phyloP scores from a whole-genome alignment of 2,113 vertebrate genomes.

The Glaucomys volans region DNA sequence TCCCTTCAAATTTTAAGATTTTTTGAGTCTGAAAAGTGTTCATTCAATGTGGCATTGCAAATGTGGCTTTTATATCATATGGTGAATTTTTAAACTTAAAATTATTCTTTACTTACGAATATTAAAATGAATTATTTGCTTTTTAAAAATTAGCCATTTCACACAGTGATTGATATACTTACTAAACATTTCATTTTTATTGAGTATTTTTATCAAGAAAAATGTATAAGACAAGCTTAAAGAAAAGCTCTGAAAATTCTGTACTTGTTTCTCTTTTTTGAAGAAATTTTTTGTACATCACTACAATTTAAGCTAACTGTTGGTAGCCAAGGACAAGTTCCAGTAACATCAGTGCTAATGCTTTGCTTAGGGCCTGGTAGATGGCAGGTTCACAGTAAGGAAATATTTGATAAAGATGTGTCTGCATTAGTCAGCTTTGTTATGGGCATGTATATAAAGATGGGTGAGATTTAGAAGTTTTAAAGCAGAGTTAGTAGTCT shows the following conservation, averaged over 20 bases:
- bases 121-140: slow-evolving; percentile 43
- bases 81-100: slow-evolving; percentile 60
- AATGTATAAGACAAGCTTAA: slow-evolving; percentile 45
- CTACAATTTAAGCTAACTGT: background rate
- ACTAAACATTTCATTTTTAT: slow-evolving; percentile 32
- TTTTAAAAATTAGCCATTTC: slow-evolving; percentile 57
- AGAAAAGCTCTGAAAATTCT: slow-evolving; percentile 36
- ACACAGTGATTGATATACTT: slow-evolving; percentile 63
- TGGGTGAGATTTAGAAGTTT: slow-evolving; percentile 1
- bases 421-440: background rate
- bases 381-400: background rate
- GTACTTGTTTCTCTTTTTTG: background rate
- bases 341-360: background rate
- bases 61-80: slow-evolving; percentile 19
- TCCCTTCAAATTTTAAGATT: slow-evolving; percentile 55
- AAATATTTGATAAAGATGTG: background rate
- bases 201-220: slow-evolving; percentile 28
- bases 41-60: slow-evolving; percentile 36
- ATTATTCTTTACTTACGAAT: background rate
- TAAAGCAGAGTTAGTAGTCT: background rate
- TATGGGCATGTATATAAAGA: background rate
- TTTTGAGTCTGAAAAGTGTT: slow-evolving; percentile 50
- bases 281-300: background rate
- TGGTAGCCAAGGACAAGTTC: background rate
- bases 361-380: background rate